Evolutionary conservation across 2,888 invertebrate species (phyloP).

Genomic region (Galeopsomyia nigrocyanea): DNA sequence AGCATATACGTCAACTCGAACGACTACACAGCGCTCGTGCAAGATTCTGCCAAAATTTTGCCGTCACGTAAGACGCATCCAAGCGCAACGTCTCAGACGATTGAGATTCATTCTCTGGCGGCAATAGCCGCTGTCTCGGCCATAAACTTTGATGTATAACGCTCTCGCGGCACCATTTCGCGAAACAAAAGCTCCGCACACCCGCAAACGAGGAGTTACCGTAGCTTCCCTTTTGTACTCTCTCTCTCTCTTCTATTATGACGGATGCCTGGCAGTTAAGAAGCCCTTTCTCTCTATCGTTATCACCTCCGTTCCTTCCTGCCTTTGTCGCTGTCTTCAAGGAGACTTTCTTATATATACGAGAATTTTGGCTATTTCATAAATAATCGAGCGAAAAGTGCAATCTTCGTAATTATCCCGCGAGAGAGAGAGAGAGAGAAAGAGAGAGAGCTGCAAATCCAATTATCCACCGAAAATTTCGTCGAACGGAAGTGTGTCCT

Average conservation of each 20-base stretch:
- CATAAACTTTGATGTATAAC: constrained; percentile 59
- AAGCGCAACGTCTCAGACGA: constrained; percentile 9
- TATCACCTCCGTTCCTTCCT: too few relatives aligned
- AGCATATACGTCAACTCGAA: too few relatives aligned
- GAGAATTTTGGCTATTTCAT: too few relatives aligned
- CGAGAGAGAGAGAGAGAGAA: too few relatives aligned
- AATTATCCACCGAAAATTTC: too few relatives aligned
- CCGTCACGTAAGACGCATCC: too few relatives aligned
- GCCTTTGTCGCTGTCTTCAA: too few relatives aligned
- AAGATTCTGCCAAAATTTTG: too few relatives aligned
- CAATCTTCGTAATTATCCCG: constrained; percentile 43
- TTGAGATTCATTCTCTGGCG: constrained; percentile 42
- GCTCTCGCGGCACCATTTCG: constrained; percentile 35
- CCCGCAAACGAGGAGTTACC: constrained; percentile 60
- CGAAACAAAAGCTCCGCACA: constrained; percentile 58
- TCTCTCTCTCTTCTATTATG: constrained; percentile 29
- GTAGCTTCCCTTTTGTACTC: constrained; percentile 55
- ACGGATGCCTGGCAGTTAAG: constrained; percentile 56
- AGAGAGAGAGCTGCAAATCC: too few relatives aligned
- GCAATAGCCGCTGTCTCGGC: constrained; percentile 16
- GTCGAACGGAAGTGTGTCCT: not conserved
- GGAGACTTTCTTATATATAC: too few relatives aligned
- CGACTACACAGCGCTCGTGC: too few relatives aligned
- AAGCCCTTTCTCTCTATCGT: too few relatives aligned
- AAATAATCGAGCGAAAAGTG: not conserved